Evolutionary conservation across 1,140 invertebrate species (phyloP).

Genomic region (Agrypnia vestita): DNA sequence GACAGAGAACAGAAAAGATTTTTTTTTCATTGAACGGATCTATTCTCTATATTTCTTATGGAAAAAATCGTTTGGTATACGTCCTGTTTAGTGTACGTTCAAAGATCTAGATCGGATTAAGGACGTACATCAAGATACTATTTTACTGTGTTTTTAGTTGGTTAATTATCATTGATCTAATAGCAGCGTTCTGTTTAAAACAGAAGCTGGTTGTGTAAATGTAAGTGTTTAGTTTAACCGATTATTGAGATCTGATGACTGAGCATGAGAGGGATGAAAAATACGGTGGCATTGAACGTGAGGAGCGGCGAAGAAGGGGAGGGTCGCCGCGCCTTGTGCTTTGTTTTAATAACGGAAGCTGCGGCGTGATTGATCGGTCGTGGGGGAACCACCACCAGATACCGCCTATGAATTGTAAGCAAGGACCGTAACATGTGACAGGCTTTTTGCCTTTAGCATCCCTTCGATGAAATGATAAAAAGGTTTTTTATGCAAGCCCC

Average conservation of each 20-base stretch:
- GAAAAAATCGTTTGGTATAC: too few relatives aligned
- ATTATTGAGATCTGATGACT: neutral
- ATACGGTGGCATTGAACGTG: neutral
- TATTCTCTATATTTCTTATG: too few relatives aligned
- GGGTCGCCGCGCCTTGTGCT: slow-evolving; percentile 27
- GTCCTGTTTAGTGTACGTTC: too few relatives aligned
- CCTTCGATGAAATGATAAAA: slow-evolving; percentile 18
- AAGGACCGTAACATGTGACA: slow-evolving; percentile 41
- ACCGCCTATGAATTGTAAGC: slow-evolving; percentile 41
- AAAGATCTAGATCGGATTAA: too few relatives aligned
- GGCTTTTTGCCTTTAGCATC: slow-evolving; percentile 35
- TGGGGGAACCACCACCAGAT: slow-evolving; percentile 1
- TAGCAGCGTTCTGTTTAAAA: too few relatives aligned
- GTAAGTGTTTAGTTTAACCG: too few relatives aligned
- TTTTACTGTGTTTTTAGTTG: too few relatives aligned
- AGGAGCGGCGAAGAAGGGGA: neutral
- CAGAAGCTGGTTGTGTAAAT: too few relatives aligned
- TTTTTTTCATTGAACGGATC: too few relatives aligned
- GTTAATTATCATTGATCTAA: too few relatives aligned
- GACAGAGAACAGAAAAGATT: too few relatives aligned
- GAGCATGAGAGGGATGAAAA: neutral
- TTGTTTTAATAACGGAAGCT: slow-evolving; percentile 48
- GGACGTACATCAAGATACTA: too few relatives aligned
- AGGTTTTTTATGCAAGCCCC: neutral
- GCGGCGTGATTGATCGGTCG: slow-evolving; percentile 41